Conservation (phyloP, 2,797 vertebrate genomes). For the Chloroceryle amazona region DNA sequence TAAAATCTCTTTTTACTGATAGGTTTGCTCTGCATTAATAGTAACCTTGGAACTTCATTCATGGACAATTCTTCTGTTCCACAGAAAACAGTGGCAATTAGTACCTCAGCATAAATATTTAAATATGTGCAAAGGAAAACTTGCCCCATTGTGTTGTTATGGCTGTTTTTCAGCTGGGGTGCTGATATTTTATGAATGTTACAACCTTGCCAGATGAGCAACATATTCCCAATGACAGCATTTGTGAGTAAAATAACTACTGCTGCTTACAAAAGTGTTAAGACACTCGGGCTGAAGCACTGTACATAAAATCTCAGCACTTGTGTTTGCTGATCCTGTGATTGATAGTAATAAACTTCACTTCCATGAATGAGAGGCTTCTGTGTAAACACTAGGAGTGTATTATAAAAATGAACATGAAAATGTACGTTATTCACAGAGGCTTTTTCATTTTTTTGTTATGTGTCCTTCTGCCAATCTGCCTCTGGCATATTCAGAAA, state of each 20-base stretch:
- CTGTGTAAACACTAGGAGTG: conserved; percentile 54
- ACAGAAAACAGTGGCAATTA: neutral
- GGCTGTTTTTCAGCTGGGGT: conserved; percentile 42
- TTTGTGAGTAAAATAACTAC: conserved; percentile 59
- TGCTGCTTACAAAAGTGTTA: conserved; percentile 47
- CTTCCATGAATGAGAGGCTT: conserved; percentile 42
- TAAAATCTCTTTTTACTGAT: neutral
- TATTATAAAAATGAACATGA: conserved; percentile 53
- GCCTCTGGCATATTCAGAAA: conserved; percentile 49
- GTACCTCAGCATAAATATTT: neutral
- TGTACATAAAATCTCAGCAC: conserved; percentile 58
- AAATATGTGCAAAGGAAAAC: neutral
- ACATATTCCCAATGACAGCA: conserved; percentile 42
- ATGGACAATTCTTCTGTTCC: neutral
- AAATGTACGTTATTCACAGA: conserved; percentile 26
- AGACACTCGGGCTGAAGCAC: conserved; percentile 53
- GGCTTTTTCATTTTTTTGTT: neutral
- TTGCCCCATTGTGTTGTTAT: neutral
- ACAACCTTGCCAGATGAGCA: conserved; percentile 45
- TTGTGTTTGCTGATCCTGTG: conserved; percentile 60
- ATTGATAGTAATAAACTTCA: conserved; percentile 62
- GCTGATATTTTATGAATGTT: conserved; percentile 57
- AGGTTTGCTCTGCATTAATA: neutral
- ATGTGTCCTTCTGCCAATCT: conserved; percentile 49
- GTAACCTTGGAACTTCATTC: neutral